These are phyloP conservation scores for Adelges cooleyi DNA, from an alignment of 1,140 invertebrate genomes.

Conservation along the genomic window DNA sequence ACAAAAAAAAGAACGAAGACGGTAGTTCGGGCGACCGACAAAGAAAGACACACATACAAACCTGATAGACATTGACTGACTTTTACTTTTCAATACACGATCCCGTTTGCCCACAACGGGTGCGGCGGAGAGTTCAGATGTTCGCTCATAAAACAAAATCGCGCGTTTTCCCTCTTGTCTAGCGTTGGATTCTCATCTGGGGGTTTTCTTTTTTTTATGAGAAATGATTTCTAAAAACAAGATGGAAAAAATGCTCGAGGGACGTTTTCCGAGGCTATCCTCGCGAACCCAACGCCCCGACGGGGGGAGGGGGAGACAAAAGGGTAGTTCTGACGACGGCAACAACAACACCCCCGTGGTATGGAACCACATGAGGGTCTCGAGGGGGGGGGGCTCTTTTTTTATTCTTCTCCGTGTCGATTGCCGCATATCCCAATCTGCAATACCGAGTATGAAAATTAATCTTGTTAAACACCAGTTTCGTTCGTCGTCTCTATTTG, in stretches of 20 bases:
- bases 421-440: no score
- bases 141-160: slow-evolving; percentile 26
- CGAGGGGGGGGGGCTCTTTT: not conserved
- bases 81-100: slow-evolving; percentile 27
- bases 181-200: not conserved
- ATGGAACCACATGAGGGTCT: not conserved
- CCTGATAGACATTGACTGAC: slow-evolving; percentile 16
- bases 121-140: not conserved
- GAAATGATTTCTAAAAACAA: slow-evolving; percentile 25
- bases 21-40: not conserved
- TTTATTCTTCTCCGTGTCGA: slow-evolving; percentile 17
- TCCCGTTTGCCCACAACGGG: not conserved
- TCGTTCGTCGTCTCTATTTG: no score
- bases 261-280: slow-evolving; percentile 17
- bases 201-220: slow-evolving; percentile 12
- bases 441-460: not conserved
- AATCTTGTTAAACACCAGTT: slow-evolving; percentile 18
- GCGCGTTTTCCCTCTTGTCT: not conserved
- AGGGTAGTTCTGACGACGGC: not conserved
- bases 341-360: not conserved
- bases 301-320: not conserved
- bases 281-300: not conserved
- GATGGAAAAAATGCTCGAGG: slow-evolving; percentile 26
- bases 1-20: not conserved
- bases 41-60: not conserved